phyloP scores from a whole-genome alignment of 2,797 vertebrate genomes.

The Hemibagrus guttatus region DNA sequence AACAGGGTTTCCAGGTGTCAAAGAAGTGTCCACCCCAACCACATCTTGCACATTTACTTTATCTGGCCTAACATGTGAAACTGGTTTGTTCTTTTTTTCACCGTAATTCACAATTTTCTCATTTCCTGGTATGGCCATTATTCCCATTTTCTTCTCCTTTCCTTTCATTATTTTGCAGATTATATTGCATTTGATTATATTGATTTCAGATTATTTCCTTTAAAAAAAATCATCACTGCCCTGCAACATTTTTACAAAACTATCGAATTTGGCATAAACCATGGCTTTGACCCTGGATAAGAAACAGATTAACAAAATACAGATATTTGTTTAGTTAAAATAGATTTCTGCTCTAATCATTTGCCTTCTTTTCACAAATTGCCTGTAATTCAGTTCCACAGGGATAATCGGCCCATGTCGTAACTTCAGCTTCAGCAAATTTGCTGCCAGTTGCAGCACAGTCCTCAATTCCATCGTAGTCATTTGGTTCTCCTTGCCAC shows the following conservation, averaged over 20 bases:
- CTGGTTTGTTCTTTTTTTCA: not conserved
- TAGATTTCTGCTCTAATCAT: not conserved
- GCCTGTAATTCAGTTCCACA: accelerated
- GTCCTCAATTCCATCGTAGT: not conserved
- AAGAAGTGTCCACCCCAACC: too few relatives aligned
- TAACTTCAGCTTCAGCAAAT: not conserved
- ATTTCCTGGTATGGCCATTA: not conserved
- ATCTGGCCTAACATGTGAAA: not conserved
- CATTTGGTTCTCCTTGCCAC: not conserved
- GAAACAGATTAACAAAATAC: not conserved
- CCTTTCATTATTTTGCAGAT: not conserved
- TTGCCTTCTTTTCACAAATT: not conserved
- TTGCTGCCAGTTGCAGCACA: constrained; percentile 1
- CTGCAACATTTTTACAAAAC: too few relatives aligned
- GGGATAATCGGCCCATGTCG: constrained; percentile 10
- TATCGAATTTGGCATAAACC: not conserved
- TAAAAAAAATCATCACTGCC: too few relatives aligned
- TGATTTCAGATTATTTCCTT: too few relatives aligned
- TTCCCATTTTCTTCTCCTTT: not conserved
- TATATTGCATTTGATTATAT: not conserved
- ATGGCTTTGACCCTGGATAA: not conserved
- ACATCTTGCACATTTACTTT: too few relatives aligned
- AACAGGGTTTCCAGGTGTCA: too few relatives aligned
- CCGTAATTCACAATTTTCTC: not conserved
- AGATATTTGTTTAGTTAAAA: not conserved